phyloP scores from a whole-genome alignment of 53 echinoderm and acorn worm species.

The Zoroaster sp. region DNA sequence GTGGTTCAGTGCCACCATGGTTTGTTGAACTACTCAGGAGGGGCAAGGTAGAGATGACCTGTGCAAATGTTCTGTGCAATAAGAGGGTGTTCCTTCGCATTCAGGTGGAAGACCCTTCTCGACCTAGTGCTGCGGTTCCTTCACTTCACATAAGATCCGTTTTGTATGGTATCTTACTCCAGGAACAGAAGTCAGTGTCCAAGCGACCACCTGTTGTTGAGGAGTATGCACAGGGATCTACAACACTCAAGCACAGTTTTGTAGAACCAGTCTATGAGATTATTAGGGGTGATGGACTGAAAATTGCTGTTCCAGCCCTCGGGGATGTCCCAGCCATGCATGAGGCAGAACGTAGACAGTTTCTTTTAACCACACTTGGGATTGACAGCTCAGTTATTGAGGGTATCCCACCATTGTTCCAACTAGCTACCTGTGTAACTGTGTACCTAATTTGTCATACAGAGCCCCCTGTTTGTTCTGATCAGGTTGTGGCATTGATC shows the following conservation, averaged over 20 bases:
- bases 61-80: slow-evolving; percentile 68
- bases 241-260: neutral
- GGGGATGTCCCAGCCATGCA: slow-evolving; percentile 54
- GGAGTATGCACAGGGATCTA: neutral
- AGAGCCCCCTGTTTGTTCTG: neutral
- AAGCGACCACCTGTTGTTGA: neutral
- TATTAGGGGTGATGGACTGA: neutral
- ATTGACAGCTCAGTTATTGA: neutral
- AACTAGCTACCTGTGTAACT: neutral
- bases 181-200: neutral
- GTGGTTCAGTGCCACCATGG: slow-evolving; percentile 54
- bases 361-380: slow-evolving; percentile 8
- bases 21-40: slow-evolving; percentile 37
- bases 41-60: slow-evolving; percentile 41
- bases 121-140: slow-evolving; percentile 36
- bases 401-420: slow-evolving; percentile 1
- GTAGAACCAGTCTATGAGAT: slow-evolving; percentile 37
- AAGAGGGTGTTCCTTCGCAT: slow-evolving; percentile 45
- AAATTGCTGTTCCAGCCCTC: slow-evolving; percentile 33
- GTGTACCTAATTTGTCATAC: neutral
- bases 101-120: slow-evolving; percentile 62
- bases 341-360: slow-evolving; percentile 3
- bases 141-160: slow-evolving; percentile 34
- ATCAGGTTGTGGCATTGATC: slow-evolving; percentile 61
- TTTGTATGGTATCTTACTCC: slow-evolving; percentile 54